Conservation (phyloP, 2,113 vertebrate genomes). For the Platanista minor region DNA sequence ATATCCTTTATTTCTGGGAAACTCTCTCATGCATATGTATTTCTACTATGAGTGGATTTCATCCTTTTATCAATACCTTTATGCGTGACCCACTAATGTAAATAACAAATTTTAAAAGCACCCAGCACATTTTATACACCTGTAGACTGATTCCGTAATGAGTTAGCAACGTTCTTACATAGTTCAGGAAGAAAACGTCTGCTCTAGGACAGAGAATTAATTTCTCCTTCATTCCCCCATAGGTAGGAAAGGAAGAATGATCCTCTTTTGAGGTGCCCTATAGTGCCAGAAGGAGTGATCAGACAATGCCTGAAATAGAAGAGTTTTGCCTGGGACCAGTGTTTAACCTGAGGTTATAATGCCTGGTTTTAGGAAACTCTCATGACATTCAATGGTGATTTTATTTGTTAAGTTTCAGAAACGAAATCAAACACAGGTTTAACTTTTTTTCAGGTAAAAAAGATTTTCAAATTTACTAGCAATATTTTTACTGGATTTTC, state of each 20-base stretch:
- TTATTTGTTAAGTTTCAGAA: not conserved
- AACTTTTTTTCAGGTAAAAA: not conserved
- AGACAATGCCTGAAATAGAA: not conserved
- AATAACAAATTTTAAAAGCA: not conserved
- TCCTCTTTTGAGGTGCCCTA: not conserved
- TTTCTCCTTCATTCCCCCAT: not conserved
- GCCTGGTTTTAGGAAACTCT: not conserved
- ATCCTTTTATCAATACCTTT: not conserved
- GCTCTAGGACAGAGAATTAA: not conserved
- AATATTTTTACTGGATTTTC: not conserved
- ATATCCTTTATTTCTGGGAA: slow-evolving; percentile 18
- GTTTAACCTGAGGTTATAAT: not conserved
- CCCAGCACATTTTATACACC: not conserved
- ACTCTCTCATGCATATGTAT: not conserved
- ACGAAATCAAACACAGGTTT: not conserved
- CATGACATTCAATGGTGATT: not conserved
- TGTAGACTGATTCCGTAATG: not conserved
- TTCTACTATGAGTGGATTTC: not conserved
- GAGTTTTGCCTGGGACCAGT: not conserved
- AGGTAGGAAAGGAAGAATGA: not conserved
- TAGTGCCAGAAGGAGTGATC: not conserved
- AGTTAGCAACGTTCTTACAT: not conserved
- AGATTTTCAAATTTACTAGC: not conserved
- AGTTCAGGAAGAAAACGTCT: not conserved
- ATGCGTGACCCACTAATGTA: not conserved